A percentile compares a stretch with the other conserved stretches of the same genome.
These are phyloP conservation scores for Fukomys damarensis DNA, from an alignment of 2,113 vertebrate species.

Conservation along the genomic window DNA sequence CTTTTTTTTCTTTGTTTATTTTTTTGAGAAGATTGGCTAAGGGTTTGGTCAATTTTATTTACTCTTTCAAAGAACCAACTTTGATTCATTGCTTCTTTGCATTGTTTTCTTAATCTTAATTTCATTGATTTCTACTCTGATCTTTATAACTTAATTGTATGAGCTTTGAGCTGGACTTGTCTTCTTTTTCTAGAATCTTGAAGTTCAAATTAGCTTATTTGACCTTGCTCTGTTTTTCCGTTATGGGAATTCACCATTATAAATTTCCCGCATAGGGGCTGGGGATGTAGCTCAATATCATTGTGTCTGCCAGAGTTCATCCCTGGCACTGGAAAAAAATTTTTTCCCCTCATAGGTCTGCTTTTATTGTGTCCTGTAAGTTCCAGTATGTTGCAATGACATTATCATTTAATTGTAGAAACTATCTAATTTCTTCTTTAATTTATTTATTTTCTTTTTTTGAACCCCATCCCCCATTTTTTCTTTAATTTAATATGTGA, in stretches of 20 bases:
- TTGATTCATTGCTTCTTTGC: background rate
- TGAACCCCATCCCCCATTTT: too few species aligned
- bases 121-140: background rate
- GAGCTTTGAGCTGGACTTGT: too few species aligned
- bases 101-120: background rate
- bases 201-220: too few species aligned
- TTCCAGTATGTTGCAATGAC: background rate
- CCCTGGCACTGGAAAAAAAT: too few species aligned
- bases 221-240: too few species aligned
- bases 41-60: background rate
- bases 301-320: too few species aligned
- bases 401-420: background rate
- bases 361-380: background rate
- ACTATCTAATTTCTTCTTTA: background rate
- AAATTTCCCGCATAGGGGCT: too few species aligned
- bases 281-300: too few species aligned
- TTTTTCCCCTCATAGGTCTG: background rate
- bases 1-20: background rate
- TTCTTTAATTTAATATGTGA: background rate
- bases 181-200: too few species aligned
- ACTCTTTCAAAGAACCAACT: background rate
- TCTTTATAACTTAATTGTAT: background rate
- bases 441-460: too few species aligned
- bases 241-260: too few species aligned
- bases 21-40: background rate